These are phyloP conservation scores for Sebastes matsubarae DNA, from an alignment of 2,797 vertebrate species.

Conservation along the genomic window DNA sequence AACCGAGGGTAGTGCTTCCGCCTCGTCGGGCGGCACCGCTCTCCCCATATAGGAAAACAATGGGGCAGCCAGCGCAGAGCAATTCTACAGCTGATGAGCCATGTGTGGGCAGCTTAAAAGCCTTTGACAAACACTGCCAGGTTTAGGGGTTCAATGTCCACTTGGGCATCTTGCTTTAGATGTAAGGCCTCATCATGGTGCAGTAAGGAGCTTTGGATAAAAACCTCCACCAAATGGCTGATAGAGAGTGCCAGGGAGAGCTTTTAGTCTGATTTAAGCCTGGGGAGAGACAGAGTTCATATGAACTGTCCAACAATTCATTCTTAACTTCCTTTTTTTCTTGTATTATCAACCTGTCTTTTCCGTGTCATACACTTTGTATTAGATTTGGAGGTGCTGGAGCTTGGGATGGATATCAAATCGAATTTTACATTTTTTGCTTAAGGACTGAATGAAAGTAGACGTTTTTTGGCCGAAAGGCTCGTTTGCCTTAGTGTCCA, in stretches of 20 bases:
- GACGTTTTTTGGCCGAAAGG: neutral
- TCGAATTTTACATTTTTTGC: neutral
- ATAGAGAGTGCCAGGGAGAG: slow-evolving; percentile 17
- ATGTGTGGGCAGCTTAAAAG: neutral
- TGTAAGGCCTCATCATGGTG: neutral
- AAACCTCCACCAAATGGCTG: slow-evolving; percentile 40
- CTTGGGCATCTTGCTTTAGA: neutral
- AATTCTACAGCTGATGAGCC: neutral
- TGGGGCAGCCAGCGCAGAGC: neutral
- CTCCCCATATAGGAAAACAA: neutral
- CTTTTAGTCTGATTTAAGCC: slow-evolving; percentile 6
- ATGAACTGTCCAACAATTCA: neutral
- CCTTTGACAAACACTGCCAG: neutral
- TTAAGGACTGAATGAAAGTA: neutral
- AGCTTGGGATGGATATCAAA: neutral
- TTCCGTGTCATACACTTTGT: neutral
- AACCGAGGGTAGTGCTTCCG: neutral
- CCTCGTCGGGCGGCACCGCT: neutral
- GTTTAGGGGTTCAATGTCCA: slow-evolving; percentile 1
- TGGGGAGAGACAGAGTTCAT: slow-evolving; percentile 9
- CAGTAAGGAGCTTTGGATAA: slow-evolving; percentile 49
- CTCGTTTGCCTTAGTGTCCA: neutral
- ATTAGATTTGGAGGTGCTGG: neutral
- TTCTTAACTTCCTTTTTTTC: neutral
- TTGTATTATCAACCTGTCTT: neutral